These are phyloP conservation scores for Cryptomyrus ogoouensis DNA, from an alignment of 2,113 vertebrate species.

Conservation along the genomic window DNA sequence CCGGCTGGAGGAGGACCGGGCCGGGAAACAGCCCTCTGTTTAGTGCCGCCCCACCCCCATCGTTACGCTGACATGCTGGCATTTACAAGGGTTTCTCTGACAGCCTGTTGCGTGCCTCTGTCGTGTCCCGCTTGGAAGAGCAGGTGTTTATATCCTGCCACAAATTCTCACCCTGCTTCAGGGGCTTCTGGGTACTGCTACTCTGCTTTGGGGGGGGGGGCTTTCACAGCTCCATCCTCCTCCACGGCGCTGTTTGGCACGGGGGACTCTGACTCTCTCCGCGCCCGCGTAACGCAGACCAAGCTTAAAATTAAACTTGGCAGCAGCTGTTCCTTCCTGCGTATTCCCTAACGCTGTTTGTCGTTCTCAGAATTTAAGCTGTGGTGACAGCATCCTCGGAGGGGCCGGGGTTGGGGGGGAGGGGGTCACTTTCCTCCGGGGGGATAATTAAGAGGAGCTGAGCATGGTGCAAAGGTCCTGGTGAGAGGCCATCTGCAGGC, in stretches of 20 bases:
- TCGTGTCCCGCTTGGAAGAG: background rate
- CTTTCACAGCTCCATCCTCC: too few relatives aligned
- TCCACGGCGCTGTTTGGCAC: background rate
- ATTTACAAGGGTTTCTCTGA: background rate
- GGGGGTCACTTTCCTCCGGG: background rate
- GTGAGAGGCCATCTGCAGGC: background rate
- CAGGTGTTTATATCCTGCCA: slow-evolving; percentile 14
- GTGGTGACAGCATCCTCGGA: background rate
- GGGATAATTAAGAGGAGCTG: background rate
- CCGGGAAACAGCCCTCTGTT: background rate
- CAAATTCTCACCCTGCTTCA: slow-evolving; percentile 3
- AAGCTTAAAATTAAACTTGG: background rate
- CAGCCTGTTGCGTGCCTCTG: background rate
- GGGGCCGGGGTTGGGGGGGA: background rate
- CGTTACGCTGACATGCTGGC: background rate
- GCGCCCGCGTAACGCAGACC: background rate
- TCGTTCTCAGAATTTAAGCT: background rate
- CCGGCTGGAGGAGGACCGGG: background rate
- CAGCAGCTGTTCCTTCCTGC: background rate
- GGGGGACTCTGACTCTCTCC: background rate
- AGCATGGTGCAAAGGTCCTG: background rate
- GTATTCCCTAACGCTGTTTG: background rate
- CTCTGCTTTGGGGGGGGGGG: background rate
- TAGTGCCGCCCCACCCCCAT: background rate
- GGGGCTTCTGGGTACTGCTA: background rate